Evolutionary conservation across 1,140 invertebrate genomes (phyloP).

Genomic region (Nasonia giraulti): DNA sequence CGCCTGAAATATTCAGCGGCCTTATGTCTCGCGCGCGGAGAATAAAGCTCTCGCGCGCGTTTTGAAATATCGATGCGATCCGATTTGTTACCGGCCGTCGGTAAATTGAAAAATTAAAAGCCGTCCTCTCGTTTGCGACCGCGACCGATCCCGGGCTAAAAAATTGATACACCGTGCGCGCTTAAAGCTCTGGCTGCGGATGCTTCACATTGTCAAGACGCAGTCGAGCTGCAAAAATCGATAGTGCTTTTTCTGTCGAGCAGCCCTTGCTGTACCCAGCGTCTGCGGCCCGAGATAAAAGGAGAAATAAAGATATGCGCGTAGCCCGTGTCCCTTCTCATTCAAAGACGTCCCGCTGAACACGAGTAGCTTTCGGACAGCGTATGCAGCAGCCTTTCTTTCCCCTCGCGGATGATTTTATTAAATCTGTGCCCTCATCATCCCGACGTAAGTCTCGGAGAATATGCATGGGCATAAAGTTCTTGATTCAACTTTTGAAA

Average conservation of each 20-base stretch:
- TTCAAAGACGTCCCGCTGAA: slow-evolving; percentile 48
- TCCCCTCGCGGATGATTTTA: slow-evolving; percentile 55
- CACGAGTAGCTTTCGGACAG: slow-evolving; percentile 42
- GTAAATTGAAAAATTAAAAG: slow-evolving; percentile 6
- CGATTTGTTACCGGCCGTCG: neutral
- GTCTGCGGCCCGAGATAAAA: slow-evolving; percentile 27
- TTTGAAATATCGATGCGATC: slow-evolving; percentile 18
- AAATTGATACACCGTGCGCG: neutral
- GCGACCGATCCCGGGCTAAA: neutral
- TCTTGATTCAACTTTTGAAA: slow-evolving; percentile 22
- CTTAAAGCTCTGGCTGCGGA: too few species aligned
- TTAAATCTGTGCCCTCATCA: slow-evolving; percentile 58
- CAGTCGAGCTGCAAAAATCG: neutral
- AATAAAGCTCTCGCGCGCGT: slow-evolving; percentile 27
- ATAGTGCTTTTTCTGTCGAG: slow-evolving; percentile 8
- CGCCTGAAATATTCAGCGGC: slow-evolving; percentile 61
- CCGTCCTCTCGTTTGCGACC: neutral
- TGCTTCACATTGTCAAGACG: neutral
- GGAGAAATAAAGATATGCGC: slow-evolving; percentile 38
- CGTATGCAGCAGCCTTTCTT: neutral
- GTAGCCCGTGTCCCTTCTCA: slow-evolving; percentile 46
- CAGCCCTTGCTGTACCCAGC: neutral
- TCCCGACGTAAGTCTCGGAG: neutral
- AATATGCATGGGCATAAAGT: neutral
- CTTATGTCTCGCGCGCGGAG: slow-evolving; percentile 26